Evolutionary conservation across 2,113 vertebrate species (phyloP).

Genomic region (Grammomys dolichurus): DNA sequence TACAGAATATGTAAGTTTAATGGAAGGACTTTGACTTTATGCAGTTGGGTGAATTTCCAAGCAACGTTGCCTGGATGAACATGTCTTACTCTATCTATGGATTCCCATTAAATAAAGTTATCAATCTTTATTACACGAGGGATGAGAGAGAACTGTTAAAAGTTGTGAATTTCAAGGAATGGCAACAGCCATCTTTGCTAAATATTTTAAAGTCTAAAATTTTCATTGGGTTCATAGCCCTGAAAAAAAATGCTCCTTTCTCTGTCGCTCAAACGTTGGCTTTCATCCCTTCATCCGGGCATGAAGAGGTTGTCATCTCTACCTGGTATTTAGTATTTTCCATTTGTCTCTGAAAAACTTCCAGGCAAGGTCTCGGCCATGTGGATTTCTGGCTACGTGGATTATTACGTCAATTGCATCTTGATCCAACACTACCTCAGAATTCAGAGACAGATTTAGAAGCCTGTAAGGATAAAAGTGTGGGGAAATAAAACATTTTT

Average conservation of each 20-base stretch:
- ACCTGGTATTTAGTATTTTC: conserved; percentile 97
- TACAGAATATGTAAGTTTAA: conserved; percentile 29
- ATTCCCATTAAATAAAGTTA: conserved; percentile 27
- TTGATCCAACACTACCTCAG: conserved; percentile 97
- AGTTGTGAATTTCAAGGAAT: not conserved
- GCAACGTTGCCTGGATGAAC: not conserved
- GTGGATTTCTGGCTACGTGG: conserved; percentile 96
- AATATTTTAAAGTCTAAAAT: conserved; percentile 42
- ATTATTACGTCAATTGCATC: conserved; percentile 98
- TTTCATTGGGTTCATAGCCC: not conserved
- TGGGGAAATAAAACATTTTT: conserved; percentile 11
- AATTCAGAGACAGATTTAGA: conserved; percentile 96
- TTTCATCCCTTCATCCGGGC: not conserved
- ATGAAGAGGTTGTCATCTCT: conserved; percentile 71
- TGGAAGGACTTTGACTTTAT: conserved; percentile 24
- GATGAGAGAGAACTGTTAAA: conserved; percentile 15
- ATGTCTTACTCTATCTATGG: not conserved
- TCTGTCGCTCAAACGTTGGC: not conserved
- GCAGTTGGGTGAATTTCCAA: conserved; percentile 13
- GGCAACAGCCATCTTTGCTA: not conserved
- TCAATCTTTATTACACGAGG: conserved; percentile 45
- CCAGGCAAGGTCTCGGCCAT: conserved; percentile 97
- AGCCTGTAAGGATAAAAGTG: conserved; percentile 87
- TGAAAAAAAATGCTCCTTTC: not conserved
- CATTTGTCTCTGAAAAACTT: conserved; percentile 98